Base-by-base conservation (phyloP, 2,113 vertebrate species). In the Clupea harengus region DNA sequence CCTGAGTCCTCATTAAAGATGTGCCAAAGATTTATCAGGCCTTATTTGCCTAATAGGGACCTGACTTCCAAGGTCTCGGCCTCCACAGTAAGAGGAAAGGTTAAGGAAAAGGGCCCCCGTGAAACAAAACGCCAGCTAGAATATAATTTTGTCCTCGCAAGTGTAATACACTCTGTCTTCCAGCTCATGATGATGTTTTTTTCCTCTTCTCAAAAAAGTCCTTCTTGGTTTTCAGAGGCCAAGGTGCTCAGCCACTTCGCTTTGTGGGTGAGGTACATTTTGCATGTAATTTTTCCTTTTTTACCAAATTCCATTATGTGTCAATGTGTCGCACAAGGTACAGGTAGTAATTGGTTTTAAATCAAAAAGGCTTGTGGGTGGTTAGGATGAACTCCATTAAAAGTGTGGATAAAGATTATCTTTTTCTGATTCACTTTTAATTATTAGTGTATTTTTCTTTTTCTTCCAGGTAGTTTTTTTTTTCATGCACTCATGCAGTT, bases 31-130 rank as follows among this genome's bases (percentile, higher is more conserved):
- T 97, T 96, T 95, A 97, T 97, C 96, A 96, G 94, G 91, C 93
- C 95, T 96, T 96, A 97, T 97, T 96, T 97, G 95, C 96, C 94
- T 96, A 97, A 97, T 97, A 95, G 93, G 93, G 94, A 94, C 96
- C 96, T 95, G 95, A 96, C 94, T 96, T 95, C 93, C 92, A 93
- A 95, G 94, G 93, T 94, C 95, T 95, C 94, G 81, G 95, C 94
- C 95, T 94, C 94, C 94, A 92, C 94, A 2, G 95, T 17, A 92
- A 95, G 95, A 95, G 95, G 95, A 96, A 95, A 95, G 95, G 92
- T 92, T 83, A 83, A 82, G 32, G 81, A 88, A 87, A 84, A 83
- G 87, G 13, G 32, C 28, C 67, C 39, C 46, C 78, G 32, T 52
- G 84, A 60, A 89, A 75, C 67, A 92, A 94, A 95, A 93, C 84